Evolutionary conservation across 2,888 invertebrate species (phyloP), one percentile per base, ranked within the genome.

Genomic region (Lepidochitona cinerea): DNA sequence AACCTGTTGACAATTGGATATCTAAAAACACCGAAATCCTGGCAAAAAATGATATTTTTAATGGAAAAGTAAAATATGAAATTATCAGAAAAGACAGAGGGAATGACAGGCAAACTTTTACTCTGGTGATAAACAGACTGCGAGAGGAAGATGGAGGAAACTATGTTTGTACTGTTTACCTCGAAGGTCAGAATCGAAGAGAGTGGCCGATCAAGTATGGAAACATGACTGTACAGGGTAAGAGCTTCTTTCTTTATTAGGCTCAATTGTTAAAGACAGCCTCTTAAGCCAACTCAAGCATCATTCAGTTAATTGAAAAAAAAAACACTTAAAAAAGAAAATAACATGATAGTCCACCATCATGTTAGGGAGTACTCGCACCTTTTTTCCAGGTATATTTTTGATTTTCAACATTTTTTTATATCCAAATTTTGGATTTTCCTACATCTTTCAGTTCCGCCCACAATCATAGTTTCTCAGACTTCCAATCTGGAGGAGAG

Each of bases 381-480:
- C n/a, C n/a, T n/a, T n/a, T n/a, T n/a, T n/a, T n/a, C n/a, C n/a
- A n/a, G n/a, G n/a, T n/a, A n/a, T n/a, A n/a, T n/a, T n/a, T n/a
- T n/a, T n/a, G n/a, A n/a, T n/a, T n/a, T n/a, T n/a, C n/a, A n/a
- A n/a, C n/a, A n/a, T n/a, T n/a, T n/a, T n/a, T n/a, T n/a, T n/a
- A n/a, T n/a, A n/a, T n/a, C n/a, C n/a, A n/a, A n/a, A n/a, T n/a
- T n/a, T n/a, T n/a, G n/a, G n/a, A n/a, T n/a, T n/a, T n/a, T n/a
- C n/a, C n/a, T n/a, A n/a, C n/a, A n/a, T n/a, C n/a, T n/a, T 66
- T 1, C 78, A 89, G 89, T 88, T 65, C 85, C 89, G 4, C 90
- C 90, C 6, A 83, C 85, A 1, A 88, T 90, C 73, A 52, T 72
- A 7, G 78, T 78, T 9, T 80, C 79, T 4, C 74, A 74, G 6